phyloP scores from a whole-genome alignment of 2,113 vertebrate genomes.

The Microtus ochrogaster region DNA sequence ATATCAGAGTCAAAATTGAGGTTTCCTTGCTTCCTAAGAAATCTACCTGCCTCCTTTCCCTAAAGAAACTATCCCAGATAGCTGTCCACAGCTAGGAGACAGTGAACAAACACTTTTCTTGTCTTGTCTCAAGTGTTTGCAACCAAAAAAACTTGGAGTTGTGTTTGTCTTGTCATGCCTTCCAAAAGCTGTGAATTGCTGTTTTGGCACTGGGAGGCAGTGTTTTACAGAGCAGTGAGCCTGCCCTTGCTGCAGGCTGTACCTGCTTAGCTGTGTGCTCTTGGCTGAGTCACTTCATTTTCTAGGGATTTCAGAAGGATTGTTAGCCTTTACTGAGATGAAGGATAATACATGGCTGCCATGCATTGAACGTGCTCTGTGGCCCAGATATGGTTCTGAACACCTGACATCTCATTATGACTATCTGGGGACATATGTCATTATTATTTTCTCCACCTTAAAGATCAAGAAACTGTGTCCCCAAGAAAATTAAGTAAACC shows the following conservation, averaged over 20 bases:
- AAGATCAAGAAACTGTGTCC: constrained; percentile 4
- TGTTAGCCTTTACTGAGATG: neutral
- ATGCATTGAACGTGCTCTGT: neutral
- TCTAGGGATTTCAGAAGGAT: neutral
- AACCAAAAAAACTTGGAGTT: neutral
- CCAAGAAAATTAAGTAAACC: constrained; percentile 28
- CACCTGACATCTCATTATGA: neutral
- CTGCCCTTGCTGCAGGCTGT: neutral
- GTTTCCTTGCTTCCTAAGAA: neutral
- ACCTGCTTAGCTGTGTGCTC: neutral
- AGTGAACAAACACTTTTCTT: neutral
- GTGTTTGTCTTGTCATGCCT: neutral
- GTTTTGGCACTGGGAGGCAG: constrained; percentile 58
- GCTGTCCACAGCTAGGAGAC: constrained; percentile 7
- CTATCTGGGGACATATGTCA: neutral
- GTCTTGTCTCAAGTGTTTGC: constrained; percentile 40
- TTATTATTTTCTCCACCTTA: constrained; percentile 50
- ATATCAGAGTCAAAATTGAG: neutral
- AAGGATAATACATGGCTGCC: neutral
- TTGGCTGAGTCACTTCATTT: constrained; percentile 18
- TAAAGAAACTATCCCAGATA: neutral
- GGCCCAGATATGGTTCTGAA: neutral
- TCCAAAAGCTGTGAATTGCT: neutral
- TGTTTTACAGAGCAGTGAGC: neutral
- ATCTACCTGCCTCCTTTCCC: neutral